Conservation (phyloP, 2,888 invertebrate genomes). For the Meandrusa payeni region DNA sequence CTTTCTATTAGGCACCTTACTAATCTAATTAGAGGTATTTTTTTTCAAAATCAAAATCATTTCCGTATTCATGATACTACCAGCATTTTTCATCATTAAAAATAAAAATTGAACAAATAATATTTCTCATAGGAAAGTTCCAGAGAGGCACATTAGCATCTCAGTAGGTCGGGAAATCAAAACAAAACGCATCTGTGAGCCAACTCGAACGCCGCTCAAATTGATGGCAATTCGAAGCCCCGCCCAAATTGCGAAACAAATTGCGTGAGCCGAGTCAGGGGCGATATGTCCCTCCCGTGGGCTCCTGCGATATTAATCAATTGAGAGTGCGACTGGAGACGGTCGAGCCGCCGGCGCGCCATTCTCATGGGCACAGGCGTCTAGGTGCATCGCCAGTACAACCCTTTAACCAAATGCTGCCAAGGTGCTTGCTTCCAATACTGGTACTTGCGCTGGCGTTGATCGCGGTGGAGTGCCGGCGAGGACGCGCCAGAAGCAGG, state of each 20-base stretch:
- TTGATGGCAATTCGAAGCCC: conserved; percentile 24
- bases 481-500: conserved; percentile 86
- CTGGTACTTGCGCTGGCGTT: conserved; percentile 41
- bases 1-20: too few species aligned
- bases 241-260: conserved; percentile 39
- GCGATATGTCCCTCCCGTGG: conserved; percentile 65
- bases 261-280: conserved; percentile 52
- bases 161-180: too few species aligned
- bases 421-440: conserved; percentile 35
- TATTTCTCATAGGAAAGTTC: too few species aligned
- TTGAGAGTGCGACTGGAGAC: conserved; percentile 60
- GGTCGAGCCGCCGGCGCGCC: conserved; percentile 1
- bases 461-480: conserved; percentile 75
- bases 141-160: too few species aligned
- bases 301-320: conserved; percentile 70
- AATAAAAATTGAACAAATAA: too few species aligned
- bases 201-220: conserved; percentile 1
- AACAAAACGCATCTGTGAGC: neutral
- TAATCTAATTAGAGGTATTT: too few species aligned
- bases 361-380: conserved; percentile 19
- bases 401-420: conserved; percentile 49
- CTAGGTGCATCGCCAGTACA: too few species aligned
- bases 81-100: too few species aligned
- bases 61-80: too few species aligned
- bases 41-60: too few species aligned